Conservation (phyloP, 1,140 invertebrate species). For the Aphelenchoides fujianensis region DNA sequence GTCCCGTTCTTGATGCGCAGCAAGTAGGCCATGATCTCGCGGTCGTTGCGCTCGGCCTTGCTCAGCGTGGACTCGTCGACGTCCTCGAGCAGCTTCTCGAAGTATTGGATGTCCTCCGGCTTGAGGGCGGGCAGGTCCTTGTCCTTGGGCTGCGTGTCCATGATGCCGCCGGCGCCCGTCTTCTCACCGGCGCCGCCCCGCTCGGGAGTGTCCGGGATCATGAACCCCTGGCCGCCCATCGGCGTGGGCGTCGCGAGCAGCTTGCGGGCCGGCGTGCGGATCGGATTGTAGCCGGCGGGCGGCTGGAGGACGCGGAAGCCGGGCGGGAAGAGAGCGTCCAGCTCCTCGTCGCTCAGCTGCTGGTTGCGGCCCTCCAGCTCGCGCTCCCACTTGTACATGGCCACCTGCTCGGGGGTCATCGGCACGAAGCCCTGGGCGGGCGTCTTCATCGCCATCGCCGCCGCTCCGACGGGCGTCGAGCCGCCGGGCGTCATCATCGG, state of each 20-base stretch:
- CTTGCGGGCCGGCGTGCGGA: slow-evolving; percentile 92
- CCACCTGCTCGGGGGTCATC: slow-evolving; percentile 98
- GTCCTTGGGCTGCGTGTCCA: slow-evolving; percentile 92
- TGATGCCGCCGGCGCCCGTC: slow-evolving; percentile 68
- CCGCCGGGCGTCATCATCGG: slow-evolving; percentile 71
- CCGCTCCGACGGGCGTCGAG: slow-evolving; percentile 85
- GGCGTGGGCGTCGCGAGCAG: slow-evolving; percentile 96
- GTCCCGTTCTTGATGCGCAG: slow-evolving; percentile 99
- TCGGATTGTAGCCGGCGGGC: slow-evolving; percentile 76
- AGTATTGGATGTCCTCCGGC: slow-evolving; percentile 99
- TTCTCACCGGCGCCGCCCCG: slow-evolving; percentile 51
- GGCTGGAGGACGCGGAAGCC: slow-evolving; percentile 81
- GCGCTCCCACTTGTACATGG: slow-evolving; percentile 95
- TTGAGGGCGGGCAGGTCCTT: slow-evolving; percentile 96
- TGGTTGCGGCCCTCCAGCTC: slow-evolving; percentile 97
- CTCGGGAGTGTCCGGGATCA: slow-evolving; percentile 75
- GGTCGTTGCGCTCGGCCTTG: slow-evolving; percentile 93
- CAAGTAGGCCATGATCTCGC: slow-evolving; percentile 97
- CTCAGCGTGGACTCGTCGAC: slow-evolving; percentile 92
- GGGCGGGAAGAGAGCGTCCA: slow-evolving; percentile 92
- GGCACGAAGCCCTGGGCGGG: slow-evolving; percentile 83
- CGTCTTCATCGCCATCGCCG: slow-evolving; percentile 95
- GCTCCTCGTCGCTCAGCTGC: slow-evolving; percentile 90
- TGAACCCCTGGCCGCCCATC: slow-evolving; percentile 85
- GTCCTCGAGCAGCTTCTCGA: slow-evolving; percentile 93